phyloP scores from a whole-genome alignment of 2,113 vertebrate genomes.

The Benitochromis conjunctus region DNA sequence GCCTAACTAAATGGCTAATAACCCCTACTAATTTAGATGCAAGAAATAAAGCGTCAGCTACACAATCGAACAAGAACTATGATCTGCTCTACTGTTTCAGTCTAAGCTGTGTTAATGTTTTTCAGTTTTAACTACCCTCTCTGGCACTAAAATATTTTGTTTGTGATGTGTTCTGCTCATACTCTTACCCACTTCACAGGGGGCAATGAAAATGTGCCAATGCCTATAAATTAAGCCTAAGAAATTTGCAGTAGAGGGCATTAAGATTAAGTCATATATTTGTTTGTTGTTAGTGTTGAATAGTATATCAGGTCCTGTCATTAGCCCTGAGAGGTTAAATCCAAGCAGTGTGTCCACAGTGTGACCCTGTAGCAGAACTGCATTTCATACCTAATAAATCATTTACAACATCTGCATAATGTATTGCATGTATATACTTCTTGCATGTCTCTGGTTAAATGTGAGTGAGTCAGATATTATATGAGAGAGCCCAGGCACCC shows the following conservation, averaged over 20 bases:
- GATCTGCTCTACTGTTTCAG: background rate
- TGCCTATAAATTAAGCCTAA: background rate
- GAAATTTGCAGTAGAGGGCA: background rate
- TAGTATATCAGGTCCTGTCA: background rate
- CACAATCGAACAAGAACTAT: background rate
- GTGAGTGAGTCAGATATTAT: background rate
- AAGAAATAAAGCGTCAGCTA: background rate
- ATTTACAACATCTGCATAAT: slow-evolving; percentile 6
- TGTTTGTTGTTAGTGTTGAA: background rate
- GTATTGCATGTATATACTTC: background rate
- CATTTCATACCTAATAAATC: slow-evolving; percentile 23
- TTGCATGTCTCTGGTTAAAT: background rate
- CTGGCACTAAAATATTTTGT: background rate
- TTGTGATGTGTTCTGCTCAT: background rate
- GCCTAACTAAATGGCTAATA: background rate
- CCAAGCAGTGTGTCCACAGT: background rate
- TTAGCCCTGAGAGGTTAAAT: background rate
- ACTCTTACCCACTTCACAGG: background rate
- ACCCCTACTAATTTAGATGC: background rate
- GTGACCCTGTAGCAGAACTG: background rate
- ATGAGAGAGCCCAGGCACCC: background rate
- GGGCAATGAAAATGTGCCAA: background rate
- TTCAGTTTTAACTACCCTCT: background rate
- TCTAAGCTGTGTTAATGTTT: background rate
- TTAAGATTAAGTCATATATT: background rate